Evolutionary conservation across 2,113 vertebrate genomes (phyloP), one percentile per base, ranked within the genome.

Genomic region (Cottus gobio): DNA sequence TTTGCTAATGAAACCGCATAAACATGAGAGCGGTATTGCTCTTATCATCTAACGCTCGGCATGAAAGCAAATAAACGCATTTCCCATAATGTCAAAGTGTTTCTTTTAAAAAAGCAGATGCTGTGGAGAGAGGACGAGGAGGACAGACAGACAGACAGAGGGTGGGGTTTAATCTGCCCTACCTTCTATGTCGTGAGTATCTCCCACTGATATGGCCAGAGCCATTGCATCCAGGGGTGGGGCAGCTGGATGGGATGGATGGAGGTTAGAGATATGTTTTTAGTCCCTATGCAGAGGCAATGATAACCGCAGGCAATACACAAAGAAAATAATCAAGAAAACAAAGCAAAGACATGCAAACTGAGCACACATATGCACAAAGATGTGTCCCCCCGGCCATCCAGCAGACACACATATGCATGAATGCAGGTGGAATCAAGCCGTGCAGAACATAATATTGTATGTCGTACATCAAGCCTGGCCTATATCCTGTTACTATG

Each of bases 141-240:
- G 58, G 70, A 77, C 69, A 72, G 71, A 84, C 67, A 86, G 76
- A 79, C 80, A 85, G 92, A 87, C 79, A 91, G 86, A 83, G 80
- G 86, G 73, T 48, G 74, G 71, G 80, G 69, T 85, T 66, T 85
- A 63, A 90, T 89, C 90, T 92, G 89, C 87, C 93, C 96, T 95
- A 99, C 98, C 98, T 99, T 93, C 97, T 96, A 93, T 98, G 97
- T 83, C 97, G 95, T 84, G 97, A 96, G 84, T 99, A 98, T 95
- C 97, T 98, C 88, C 97, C 97, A 94, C 97, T 97, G 90, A 96
- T 95, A 78, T 99, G 98, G 91, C 98, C 98, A 37, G 96, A 96
- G 95, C 97, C 97, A 0, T 97, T 96, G 93, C 98, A 99, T 95
- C 97, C 98, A 80, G 97, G 97, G 78, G 97, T 99, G 80, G 98